Evolutionary conservation across 2,113 vertebrate species (phyloP).

Genomic region (Sprattus sprattus): DNA sequence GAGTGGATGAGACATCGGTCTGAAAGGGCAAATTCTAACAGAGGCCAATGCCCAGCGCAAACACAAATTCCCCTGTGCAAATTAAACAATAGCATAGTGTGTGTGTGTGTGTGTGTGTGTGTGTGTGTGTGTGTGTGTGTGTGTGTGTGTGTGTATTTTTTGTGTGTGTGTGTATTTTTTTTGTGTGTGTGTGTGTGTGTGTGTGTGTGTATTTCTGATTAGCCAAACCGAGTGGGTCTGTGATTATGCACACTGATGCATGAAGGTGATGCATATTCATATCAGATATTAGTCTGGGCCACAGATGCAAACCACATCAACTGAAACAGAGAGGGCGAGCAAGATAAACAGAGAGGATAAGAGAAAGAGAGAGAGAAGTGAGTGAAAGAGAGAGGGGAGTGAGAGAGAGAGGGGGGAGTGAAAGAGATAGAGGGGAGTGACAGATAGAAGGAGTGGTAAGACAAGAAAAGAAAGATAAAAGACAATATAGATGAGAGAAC

Average conservation of each 20-base stretch:
- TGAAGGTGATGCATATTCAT: conserved; percentile 68
- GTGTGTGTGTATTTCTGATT: conserved; percentile 11
- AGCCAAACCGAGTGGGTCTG: conserved; percentile 10
- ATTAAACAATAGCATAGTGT: conserved; percentile 26
- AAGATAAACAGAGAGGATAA: background rate
- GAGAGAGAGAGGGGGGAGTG: background rate
- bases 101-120: conserved; percentile 27
- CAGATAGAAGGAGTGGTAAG: background rate
- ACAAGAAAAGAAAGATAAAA: background rate
- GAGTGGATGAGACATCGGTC: background rate
- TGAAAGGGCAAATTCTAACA: conserved; percentile 26
- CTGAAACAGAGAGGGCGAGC: conserved; percentile 27
- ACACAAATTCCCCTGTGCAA: conserved; percentile 21
- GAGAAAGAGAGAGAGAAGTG: background rate
- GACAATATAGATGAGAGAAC: no score
- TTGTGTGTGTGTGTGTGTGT: conserved; percentile 21
- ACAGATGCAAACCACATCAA: conserved; percentile 13
- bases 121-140: conserved; percentile 19
- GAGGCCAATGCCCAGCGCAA: conserved; percentile 22
- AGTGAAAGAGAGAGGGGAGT: background rate
- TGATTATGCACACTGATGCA: conserved; percentile 58
- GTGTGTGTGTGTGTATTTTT: conserved; percentile 22
- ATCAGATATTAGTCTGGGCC: conserved; percentile 42
- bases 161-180: conserved; percentile 13
- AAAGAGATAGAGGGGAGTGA: background rate